Evolutionary conservation across 2,113 vertebrate species (phyloP).

Genomic region (Pelobates fuscus): DNA sequence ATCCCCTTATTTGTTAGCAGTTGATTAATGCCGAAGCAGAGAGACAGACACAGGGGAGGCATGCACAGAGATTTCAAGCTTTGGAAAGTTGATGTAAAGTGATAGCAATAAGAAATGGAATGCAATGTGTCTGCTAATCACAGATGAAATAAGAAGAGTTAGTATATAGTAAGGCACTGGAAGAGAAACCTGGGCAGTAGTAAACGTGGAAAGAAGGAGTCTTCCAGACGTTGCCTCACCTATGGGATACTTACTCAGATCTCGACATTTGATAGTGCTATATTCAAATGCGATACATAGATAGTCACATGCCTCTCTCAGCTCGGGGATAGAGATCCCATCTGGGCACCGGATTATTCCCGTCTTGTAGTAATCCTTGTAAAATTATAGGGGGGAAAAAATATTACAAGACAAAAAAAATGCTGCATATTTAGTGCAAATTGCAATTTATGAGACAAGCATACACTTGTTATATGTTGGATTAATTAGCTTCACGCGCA

Average conservation of each 20-base stretch:
- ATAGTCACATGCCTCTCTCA: constrained; percentile 97
- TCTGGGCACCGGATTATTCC: constrained; percentile 98
- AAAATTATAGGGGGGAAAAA: constrained; percentile 20
- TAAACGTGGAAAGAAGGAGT: neutral
- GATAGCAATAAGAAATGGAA: neutral
- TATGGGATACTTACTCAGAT: constrained; percentile 89
- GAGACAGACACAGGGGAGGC: neutral
- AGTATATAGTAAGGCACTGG: neutral
- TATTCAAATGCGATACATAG: constrained; percentile 99
- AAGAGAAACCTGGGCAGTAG: neutral
- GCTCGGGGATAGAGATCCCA: constrained; percentile 98
- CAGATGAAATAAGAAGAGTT: neutral
- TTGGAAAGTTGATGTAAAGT: neutral
- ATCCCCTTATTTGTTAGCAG: too few species aligned
- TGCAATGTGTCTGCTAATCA: neutral
- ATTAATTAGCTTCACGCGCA: too few species aligned
- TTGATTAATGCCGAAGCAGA: too few species aligned
- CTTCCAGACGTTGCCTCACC: neutral
- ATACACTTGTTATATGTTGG: too few species aligned
- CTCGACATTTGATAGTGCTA: constrained; percentile 98
- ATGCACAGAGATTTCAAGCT: neutral
- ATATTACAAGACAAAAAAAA: neutral
- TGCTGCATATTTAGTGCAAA: neutral
- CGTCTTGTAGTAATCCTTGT: constrained; percentile 97
- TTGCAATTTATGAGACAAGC: neutral